Conservation (phyloP, 2,113 vertebrate genomes). For the Thomomys bottae region DNA sequence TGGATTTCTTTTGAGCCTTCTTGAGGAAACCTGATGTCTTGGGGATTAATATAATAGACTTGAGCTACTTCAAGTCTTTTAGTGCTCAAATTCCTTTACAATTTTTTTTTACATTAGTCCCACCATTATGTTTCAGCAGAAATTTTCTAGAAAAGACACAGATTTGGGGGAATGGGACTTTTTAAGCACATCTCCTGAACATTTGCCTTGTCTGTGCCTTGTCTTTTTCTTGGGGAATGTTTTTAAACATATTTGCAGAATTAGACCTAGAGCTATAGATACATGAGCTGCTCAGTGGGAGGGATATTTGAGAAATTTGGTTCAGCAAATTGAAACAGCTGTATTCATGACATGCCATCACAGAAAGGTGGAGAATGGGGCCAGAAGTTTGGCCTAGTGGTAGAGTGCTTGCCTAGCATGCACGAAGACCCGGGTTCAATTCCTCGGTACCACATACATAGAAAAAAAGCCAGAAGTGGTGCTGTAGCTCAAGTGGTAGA, state of each 20-base stretch:
- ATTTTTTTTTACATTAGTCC: neutral
- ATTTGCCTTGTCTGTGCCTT: neutral
- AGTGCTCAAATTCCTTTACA: neutral
- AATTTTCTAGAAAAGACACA: slow-evolving; percentile 35
- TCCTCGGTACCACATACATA: too few relatives aligned
- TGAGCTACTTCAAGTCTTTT: neutral
- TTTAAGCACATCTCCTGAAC: neutral
- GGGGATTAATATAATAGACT: neutral
- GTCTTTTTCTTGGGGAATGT: too few relatives aligned
- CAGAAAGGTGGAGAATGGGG: neutral
- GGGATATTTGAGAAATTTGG: neutral
- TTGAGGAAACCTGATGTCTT: neutral
- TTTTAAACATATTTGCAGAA: too few relatives aligned
- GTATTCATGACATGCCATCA: neutral
- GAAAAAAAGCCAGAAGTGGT: too few relatives aligned
- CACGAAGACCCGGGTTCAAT: too few relatives aligned
- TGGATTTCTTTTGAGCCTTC: neutral
- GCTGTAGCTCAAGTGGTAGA: too few relatives aligned
- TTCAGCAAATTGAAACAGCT: neutral
- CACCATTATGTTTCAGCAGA: neutral
- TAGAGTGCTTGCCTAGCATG: too few relatives aligned
- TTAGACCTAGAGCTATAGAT: neutral
- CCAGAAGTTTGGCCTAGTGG: too few relatives aligned
- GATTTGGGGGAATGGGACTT: neutral
- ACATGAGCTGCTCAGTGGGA: neutral